A percentile compares a stretch with the other conserved stretches of the same genome.
Conservation (phyloP, 1,140 invertebrate genomes). For the Trachymyrmex cornetzi region DNA sequence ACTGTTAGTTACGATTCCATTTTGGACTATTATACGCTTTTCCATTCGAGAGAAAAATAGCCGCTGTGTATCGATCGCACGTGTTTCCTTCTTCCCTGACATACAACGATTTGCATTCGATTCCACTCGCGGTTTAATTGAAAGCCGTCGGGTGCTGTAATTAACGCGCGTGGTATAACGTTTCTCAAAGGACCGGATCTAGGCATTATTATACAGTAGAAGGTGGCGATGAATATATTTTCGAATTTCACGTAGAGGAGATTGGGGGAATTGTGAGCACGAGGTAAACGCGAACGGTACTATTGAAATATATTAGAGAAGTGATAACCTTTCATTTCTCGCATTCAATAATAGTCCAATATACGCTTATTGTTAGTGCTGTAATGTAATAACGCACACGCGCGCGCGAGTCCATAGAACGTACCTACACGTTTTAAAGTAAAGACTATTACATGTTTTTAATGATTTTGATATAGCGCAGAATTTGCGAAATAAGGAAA, state of each 20-base stretch:
- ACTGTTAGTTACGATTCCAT: not conserved
- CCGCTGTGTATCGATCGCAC: constrained; percentile 1
- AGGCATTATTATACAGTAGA: constrained; percentile 26
- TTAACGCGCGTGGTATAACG: constrained; percentile 19
- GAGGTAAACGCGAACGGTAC: no score
- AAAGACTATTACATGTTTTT: no score
- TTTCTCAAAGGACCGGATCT: constrained; percentile 38
- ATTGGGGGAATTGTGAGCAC: no score
- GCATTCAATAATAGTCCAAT: no score
- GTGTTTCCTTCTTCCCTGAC: constrained; percentile 12
- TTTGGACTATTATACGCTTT: constrained; percentile 5
- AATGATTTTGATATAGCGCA: no score
- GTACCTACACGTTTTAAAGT: no score
- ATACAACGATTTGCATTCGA: constrained; percentile 35
- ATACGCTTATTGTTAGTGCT: no score
- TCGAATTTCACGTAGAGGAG: not conserved
- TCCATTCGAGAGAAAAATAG: constrained; percentile 17
- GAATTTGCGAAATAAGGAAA: no score
- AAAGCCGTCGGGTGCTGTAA: constrained; percentile 29
- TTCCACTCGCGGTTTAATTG: constrained; percentile 41
- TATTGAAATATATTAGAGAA: no score
- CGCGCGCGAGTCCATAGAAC: no score
- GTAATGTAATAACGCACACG: no score
- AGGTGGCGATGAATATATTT: constrained; percentile 13
- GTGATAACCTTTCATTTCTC: no score